A percentile compares a stretch with the other conserved stretches of the same genome.
These are phyloP conservation scores for Colius striatus DNA, from an alignment of 2,113 vertebrate genomes.

Conservation along the genomic window DNA sequence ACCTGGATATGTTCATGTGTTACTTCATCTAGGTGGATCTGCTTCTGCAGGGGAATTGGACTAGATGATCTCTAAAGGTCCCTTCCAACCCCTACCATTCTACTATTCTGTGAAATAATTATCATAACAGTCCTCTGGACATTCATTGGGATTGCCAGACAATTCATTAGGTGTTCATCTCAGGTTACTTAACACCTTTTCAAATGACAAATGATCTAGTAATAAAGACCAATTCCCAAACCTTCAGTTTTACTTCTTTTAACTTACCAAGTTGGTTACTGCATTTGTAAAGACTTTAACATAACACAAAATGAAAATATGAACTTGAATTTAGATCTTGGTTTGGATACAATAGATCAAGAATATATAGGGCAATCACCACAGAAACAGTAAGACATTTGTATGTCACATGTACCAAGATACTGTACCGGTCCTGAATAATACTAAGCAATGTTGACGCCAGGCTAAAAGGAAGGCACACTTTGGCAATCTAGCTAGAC, in stretches of 20 bases:
- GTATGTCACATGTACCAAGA: not conserved
- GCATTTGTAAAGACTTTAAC: not conserved
- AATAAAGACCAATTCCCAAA: not conserved
- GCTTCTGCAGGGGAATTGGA: too few species aligned
- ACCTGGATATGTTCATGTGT: too few species aligned
- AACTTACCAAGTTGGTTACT: not conserved
- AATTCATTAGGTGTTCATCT: not conserved
- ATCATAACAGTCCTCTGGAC: not conserved
- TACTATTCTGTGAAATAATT: not conserved
- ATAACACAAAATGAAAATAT: not conserved
- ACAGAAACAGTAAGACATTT: not conserved
- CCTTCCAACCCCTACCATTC: too few species aligned
- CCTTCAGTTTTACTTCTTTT: not conserved
- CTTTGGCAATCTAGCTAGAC: not conserved
- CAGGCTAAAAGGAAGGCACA: not conserved
- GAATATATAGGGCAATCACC: not conserved
- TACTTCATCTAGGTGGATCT: too few species aligned
- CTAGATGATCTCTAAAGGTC: too few species aligned
- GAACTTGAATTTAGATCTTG: not conserved
- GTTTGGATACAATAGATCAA: not conserved
- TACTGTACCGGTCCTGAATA: not conserved
- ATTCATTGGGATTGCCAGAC: not conserved
- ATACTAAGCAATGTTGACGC: not conserved
- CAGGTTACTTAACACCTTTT: not conserved
- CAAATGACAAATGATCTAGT: not conserved